Evolutionary conservation across 1,140 invertebrate genomes (phyloP).

Genomic region (Ctenoplectra terminalis): DNA sequence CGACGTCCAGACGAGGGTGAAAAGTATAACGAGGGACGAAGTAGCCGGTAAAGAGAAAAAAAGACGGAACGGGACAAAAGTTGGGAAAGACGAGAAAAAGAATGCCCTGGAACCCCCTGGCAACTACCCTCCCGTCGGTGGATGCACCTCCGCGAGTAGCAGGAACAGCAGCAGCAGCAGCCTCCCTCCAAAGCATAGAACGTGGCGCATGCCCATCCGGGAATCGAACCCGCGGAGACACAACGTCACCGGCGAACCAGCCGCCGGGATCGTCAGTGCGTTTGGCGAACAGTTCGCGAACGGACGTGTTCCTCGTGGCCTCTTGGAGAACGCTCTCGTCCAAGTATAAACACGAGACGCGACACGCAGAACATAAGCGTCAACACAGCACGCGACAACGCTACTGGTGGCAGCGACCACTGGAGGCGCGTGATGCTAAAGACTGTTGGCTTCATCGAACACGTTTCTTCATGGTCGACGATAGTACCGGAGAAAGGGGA

Average conservation of each 20-base stretch:
- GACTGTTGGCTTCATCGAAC: neutral
- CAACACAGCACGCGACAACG: neutral
- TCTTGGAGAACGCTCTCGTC: slow-evolving; percentile 65
- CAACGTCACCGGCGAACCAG: slow-evolving; percentile 80
- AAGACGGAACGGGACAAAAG: slow-evolving; percentile 2
- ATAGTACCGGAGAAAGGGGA: neutral
- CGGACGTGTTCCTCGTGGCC: slow-evolving; percentile 75
- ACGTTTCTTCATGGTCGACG: slow-evolving; percentile 2
- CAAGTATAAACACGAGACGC: slow-evolving; percentile 45
- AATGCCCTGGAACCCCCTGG: slow-evolving; percentile 13
- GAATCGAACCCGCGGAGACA: slow-evolving; percentile 72
- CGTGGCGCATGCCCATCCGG: slow-evolving; percentile 75
- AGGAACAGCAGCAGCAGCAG: slow-evolving; percentile 26
- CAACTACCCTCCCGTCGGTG: slow-evolving; percentile 41
- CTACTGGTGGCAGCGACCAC: neutral
- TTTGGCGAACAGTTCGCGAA: slow-evolving; percentile 82
- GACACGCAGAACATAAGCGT: neutral
- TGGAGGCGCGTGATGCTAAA: slow-evolving; percentile 17
- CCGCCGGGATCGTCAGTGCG: slow-evolving; percentile 80
- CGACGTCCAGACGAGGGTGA: neutral
- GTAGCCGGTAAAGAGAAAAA: neutral
- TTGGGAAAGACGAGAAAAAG: slow-evolving; percentile 19
- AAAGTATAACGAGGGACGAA: neutral
- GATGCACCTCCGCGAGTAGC: slow-evolving; percentile 60
- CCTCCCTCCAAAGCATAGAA: slow-evolving; percentile 59